These are phyloP conservation scores for Cepaea hortensis DNA, from an alignment of 2,888 invertebrate species.

Conservation along the genomic window DNA sequence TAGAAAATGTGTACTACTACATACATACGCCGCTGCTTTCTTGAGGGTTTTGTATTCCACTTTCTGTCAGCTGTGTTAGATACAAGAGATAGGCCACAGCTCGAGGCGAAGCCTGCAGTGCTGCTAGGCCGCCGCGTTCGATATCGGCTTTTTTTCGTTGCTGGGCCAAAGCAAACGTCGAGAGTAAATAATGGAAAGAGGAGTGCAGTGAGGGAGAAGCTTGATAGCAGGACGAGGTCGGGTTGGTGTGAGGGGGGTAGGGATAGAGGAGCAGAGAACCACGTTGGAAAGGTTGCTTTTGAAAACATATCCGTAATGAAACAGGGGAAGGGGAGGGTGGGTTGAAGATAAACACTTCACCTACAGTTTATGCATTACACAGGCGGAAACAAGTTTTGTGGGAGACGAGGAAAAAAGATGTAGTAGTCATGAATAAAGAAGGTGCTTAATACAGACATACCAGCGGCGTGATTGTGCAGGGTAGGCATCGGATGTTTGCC, in stretches of 20 bases:
- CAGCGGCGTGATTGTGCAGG: constrained; percentile 21
- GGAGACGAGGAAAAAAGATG: background rate
- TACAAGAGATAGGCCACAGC: constrained; percentile 29
- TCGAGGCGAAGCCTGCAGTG: background rate
- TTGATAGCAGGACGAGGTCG: background rate
- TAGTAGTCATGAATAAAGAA: background rate
- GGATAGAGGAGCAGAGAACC: too few species aligned
- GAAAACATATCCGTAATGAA: background rate
- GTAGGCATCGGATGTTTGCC: constrained; percentile 21
- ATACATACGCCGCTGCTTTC: too few species aligned
- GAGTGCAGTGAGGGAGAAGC: background rate
- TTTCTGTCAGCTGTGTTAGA: constrained; percentile 3
- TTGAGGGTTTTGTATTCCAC: background rate
- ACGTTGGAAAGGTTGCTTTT: background rate
- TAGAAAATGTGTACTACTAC: background rate
- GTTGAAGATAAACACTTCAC: background rate
- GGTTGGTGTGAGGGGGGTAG: too few species aligned
- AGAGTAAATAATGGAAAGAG: constrained; percentile 18
- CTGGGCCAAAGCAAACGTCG: constrained; percentile 29
- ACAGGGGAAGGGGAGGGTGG: too few species aligned
- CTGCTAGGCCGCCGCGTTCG: constrained; percentile 11
- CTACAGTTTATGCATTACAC: background rate
- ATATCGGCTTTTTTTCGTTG: background rate
- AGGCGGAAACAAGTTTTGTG: background rate
- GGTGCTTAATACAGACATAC: constrained; percentile 16